Evolutionary conservation across 2,797 vertebrate species (phyloP).

Genomic region (Salarias fasciatus): DNA sequence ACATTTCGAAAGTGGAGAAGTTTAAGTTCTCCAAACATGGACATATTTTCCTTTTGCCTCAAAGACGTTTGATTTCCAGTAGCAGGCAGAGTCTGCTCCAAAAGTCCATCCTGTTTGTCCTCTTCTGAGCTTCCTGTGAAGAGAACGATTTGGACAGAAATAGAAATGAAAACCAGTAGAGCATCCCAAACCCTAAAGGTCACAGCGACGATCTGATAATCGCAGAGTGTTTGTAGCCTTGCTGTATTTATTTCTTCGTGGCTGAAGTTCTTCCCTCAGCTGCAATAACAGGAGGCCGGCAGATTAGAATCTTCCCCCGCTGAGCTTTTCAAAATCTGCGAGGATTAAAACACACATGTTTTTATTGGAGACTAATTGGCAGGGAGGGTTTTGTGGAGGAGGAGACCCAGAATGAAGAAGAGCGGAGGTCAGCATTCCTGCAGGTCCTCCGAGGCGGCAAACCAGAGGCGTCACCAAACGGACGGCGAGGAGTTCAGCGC

Average conservation of each 20-base stretch:
- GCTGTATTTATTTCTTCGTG: slow-evolving; percentile 1
- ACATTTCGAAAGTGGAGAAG: slow-evolving; percentile 1
- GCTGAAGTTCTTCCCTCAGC: slow-evolving; percentile 10
- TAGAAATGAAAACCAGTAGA: not conserved
- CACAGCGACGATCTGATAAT: not conserved
- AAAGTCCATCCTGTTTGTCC: not conserved
- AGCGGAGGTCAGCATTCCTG: slow-evolving; percentile 54
- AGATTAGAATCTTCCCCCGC: slow-evolving; percentile 10
- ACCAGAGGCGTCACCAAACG: not conserved
- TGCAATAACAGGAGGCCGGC: not conserved
- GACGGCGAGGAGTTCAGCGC: not conserved
- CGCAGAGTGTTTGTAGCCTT: slow-evolving; percentile 1
- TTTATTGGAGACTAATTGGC: slow-evolving; percentile 34
- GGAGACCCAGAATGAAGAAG: slow-evolving; percentile 22
- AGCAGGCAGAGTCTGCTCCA: not conserved
- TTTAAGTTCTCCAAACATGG: slow-evolving; percentile 42
- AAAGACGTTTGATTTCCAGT: not conserved
- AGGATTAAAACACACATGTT: slow-evolving; percentile 26
- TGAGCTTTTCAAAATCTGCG: slow-evolving; percentile 1
- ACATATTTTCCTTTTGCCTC: not conserved
- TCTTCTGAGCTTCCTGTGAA: not conserved
- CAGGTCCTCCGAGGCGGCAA: slow-evolving; percentile 17
- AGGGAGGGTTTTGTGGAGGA: slow-evolving; percentile 3
- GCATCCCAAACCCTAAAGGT: not conserved
- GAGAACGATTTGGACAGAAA: not conserved